These are phyloP conservation scores for Drosophila funebris DNA, from an alignment of 1,140 invertebrate genomes.

Conservation along the genomic window DNA sequence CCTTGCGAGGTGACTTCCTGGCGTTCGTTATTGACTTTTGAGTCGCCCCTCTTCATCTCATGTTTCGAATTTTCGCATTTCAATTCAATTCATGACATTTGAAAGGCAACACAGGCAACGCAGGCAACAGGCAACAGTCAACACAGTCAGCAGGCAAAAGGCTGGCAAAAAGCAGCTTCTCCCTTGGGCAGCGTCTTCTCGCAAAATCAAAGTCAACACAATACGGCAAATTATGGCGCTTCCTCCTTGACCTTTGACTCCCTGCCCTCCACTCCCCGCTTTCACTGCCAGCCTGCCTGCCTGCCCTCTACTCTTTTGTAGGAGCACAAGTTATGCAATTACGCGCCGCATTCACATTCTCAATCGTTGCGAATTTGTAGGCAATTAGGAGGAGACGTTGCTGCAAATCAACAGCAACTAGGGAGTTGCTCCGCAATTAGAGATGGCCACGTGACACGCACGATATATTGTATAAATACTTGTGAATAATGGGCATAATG, in stretches of 20 bases:
- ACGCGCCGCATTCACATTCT: slow-evolving; percentile 50
- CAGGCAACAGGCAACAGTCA: background rate
- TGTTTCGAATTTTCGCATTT: slow-evolving; percentile 50
- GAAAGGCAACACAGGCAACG: slow-evolving; percentile 18
- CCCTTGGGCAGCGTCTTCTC: slow-evolving; percentile 2
- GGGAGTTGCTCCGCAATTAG: background rate
- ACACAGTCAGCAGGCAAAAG: background rate
- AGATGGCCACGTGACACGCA: background rate
- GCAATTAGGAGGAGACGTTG: slow-evolving; percentile 42
- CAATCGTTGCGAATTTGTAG: slow-evolving; percentile 54
- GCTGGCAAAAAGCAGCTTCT: slow-evolving; percentile 6
- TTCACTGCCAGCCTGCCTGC: background rate
- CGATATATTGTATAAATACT: background rate
- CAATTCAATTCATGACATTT: slow-evolving; percentile 61
- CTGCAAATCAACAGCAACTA: background rate
- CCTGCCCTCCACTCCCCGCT: background rate
- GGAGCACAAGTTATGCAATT: slow-evolving; percentile 74
- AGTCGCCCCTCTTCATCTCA: slow-evolving; percentile 26
- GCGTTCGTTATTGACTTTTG: slow-evolving; percentile 65
- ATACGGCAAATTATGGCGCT: slow-evolving; percentile 77
- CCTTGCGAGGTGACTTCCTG: slow-evolving; percentile 48
- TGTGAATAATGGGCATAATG: too few species aligned
- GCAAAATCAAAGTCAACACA: slow-evolving; percentile 56
- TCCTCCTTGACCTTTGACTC: slow-evolving; percentile 68
- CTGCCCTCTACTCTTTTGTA: background rate